Evolutionary conservation across 2,113 vertebrate genomes (phyloP).

Genomic region (Donacobius atricapilla): DNA sequence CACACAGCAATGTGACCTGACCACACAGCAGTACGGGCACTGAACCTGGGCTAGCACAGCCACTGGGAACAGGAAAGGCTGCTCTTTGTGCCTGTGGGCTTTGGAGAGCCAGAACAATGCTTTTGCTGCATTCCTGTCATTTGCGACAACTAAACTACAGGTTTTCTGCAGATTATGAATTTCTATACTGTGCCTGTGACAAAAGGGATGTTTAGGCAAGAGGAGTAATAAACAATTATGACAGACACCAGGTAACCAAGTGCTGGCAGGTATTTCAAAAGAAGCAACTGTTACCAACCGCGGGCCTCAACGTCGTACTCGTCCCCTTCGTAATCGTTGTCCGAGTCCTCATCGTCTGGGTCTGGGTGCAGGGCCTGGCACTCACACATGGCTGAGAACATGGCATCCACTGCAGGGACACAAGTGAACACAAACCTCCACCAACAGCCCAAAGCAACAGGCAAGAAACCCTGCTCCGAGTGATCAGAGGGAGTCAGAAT

Average conservation of each 20-base stretch:
- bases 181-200: neutral
- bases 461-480: neutral
- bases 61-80: neutral
- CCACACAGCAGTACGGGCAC: accelerated
- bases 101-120: neutral
- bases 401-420: conserved; percentile 83
- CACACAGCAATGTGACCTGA: neutral
- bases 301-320: conserved; percentile 93
- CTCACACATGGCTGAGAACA: conserved; percentile 97
- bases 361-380: conserved; percentile 96
- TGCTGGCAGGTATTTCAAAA: neutral
- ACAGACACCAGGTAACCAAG: neutral
- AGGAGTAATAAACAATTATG: neutral
- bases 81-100: neutral
- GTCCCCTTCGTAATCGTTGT: conserved; percentile 90
- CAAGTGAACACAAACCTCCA: neutral
- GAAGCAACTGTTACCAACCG: conserved; percentile 71
- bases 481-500: neutral
- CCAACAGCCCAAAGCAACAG: neutral
- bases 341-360: conserved; percentile 89
- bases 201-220: neutral
- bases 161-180: neutral
- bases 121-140: neutral
- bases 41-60: neutral
- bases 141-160: neutral